Evolutionary conservation across 1,140 invertebrate genomes (phyloP).

Genomic region (Drosophila fuyamai): DNA sequence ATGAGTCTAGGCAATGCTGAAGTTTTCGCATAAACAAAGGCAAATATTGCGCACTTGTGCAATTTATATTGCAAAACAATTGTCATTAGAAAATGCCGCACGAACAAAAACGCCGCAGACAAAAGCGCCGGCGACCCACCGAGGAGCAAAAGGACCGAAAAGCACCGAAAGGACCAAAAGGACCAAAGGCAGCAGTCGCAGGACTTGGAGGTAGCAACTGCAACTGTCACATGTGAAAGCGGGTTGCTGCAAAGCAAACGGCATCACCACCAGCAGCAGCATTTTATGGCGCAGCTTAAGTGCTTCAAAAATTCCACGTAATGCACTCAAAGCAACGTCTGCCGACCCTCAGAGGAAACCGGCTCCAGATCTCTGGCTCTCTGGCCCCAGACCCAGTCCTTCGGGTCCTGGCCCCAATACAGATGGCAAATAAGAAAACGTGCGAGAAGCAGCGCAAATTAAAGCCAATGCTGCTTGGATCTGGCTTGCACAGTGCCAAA

Average conservation of each 20-base stretch:
- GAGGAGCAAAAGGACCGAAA: slow-evolving; percentile 30
- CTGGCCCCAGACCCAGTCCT: slow-evolving; percentile 7
- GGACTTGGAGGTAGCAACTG: slow-evolving; percentile 61
- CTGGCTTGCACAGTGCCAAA: slow-evolving; percentile 8
- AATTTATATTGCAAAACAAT: slow-evolving; percentile 84
- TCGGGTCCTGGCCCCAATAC: slow-evolving; percentile 31
- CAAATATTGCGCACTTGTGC: slow-evolving; percentile 84
- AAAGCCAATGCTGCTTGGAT: slow-evolving; percentile 56
- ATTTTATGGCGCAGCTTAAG: slow-evolving; percentile 83
- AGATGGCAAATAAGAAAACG: slow-evolving; percentile 81
- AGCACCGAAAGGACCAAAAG: slow-evolving; percentile 10
- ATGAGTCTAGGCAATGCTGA: slow-evolving; percentile 61
- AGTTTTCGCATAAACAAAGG: slow-evolving; percentile 83
- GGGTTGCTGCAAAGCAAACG: slow-evolving; percentile 41
- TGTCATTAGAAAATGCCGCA: slow-evolving; percentile 84
- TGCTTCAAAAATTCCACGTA: slow-evolving; percentile 83
- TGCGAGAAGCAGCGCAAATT: slow-evolving; percentile 75
- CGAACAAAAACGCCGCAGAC: slow-evolving; percentile 81
- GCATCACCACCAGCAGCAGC: slow-evolving; percentile 47
- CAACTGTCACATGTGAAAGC: slow-evolving; percentile 80
- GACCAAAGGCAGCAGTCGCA: slow-evolving; percentile 27
- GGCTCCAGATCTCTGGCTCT: slow-evolving; percentile 1
- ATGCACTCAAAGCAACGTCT: slow-evolving; percentile 81
- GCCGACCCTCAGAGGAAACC: slow-evolving; percentile 37
- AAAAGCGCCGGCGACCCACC: slow-evolving; percentile 59